Base-by-base conservation (phyloP, 2,797 vertebrate genomes). In the Ateles fusciceps region DNA sequence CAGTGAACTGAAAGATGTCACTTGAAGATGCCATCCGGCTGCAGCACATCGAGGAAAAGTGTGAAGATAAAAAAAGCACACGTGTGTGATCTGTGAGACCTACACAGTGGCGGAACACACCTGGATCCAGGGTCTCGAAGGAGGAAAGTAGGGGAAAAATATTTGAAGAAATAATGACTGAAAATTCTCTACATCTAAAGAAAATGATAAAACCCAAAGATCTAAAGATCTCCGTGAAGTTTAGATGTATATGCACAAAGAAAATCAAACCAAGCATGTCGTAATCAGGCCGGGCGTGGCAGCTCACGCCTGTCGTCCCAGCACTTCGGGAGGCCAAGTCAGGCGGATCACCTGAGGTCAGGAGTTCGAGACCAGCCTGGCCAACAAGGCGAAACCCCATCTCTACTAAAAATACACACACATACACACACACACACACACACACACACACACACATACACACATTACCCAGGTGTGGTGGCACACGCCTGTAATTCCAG, bases 381-480 rank as follows among this genome's bases (percentile, higher is more conserved):
- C 30, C 33, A 68, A 68, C 33, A 19, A n/a, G 30, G 15, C 5
- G 4, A 17, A 68, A n/a, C 7, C 1, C 33, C 0, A 0, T n/a
- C 15, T n/a, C 15, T n/a, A n/a, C 30, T n/a, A 68, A 68, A 68
- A 68, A n/a, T 17, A 64, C 6, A 52, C 50, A 52, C 50, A 50
- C 50, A 15, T 14, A 48, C 48, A 48, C 50, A 50, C 50, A 15
- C 48, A 48, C 48, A 48, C 46, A 48, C 46, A 48, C 48, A 48
- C 48, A 48, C 46, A 46, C 44, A 46, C 9, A 46, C 14, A 50
- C 50, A 50, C 50, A 52, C 50, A 52, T 5, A 52, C 50, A 52
- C 50, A 52, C 0, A 52, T 1, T 33, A 68, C 15, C 30, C 1
- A 0, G 15, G 7, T 17, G 33, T 17, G 61, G 30, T 2, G 15